Conservation (phyloP, 1,140 invertebrate species). For the Drosophila navojoa region DNA sequence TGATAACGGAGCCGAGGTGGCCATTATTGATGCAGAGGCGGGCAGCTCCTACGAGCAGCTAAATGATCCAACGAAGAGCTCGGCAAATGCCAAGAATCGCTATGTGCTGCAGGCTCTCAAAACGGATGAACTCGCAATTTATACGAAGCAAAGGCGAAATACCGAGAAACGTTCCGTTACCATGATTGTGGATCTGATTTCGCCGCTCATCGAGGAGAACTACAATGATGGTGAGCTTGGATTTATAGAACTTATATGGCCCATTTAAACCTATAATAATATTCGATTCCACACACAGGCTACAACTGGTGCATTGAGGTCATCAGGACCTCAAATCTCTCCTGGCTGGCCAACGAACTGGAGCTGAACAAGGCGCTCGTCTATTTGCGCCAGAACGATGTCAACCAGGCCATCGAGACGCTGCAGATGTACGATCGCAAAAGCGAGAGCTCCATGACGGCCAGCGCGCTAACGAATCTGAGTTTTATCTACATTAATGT, state of each 20-base stretch:
- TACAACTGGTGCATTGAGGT: slow-evolving; percentile 91
- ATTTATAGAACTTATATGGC: too few species aligned
- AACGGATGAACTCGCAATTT: slow-evolving; percentile 90
- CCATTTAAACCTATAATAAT: background rate
- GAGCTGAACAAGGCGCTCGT: slow-evolving; percentile 97
- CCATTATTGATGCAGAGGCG: slow-evolving; percentile 54
- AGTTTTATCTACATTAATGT: slow-evolving; percentile 95
- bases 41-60: slow-evolving; percentile 42
- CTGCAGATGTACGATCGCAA: slow-evolving; percentile 95
- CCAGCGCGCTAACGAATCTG: slow-evolving; percentile 94
- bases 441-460: slow-evolving; percentile 92
- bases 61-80: slow-evolving; percentile 33
- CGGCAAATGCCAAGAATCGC: slow-evolving; percentile 58
- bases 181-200: slow-evolving; percentile 95
- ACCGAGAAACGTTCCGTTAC: slow-evolving; percentile 94
- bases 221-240: slow-evolving; percentile 87
- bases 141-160: slow-evolving; percentile 90
- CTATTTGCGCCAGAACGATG: slow-evolving; percentile 93
- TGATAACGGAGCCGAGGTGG: slow-evolving; percentile 47
- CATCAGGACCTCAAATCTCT: slow-evolving; percentile 91
- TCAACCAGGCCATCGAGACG: slow-evolving; percentile 92
- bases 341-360: slow-evolving; percentile 92
- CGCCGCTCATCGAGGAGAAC: slow-evolving; percentile 92
- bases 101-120: slow-evolving; percentile 90
- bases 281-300: slow-evolving; percentile 77